phyloP scores from a whole-genome alignment of 64 coral and sea anemone genomes.

The Montipora efflorescens region DNA sequence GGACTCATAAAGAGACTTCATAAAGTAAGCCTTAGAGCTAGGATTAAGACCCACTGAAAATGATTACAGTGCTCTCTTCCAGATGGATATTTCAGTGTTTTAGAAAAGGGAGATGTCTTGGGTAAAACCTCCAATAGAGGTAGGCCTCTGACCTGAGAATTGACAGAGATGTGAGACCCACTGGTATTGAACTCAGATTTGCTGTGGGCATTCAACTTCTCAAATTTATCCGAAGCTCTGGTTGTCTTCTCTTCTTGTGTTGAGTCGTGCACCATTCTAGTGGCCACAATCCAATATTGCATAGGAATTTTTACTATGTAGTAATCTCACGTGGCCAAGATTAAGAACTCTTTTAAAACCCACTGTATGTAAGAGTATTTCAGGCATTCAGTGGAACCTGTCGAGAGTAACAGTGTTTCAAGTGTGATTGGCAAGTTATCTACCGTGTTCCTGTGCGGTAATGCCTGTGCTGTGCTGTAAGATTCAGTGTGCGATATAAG shows the following conservation, averaged over 20 bases:
- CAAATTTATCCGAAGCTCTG: background rate
- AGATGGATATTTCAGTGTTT: no score
- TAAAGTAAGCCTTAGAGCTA: constrained; percentile 64
- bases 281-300: constrained; percentile 73
- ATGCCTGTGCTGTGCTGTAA: background rate
- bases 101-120: no score
- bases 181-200: no score
- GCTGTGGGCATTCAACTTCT: no score
- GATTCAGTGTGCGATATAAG: background rate
- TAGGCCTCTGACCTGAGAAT: no score
- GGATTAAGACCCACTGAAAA: background rate
- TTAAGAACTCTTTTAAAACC: constrained; percentile 66
- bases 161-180: no score
- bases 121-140: no score
- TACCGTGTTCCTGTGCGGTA: background rate
- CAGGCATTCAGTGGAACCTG: constrained; percentile 59
- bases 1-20: constrained; percentile 95
- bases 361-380: constrained; percentile 9
- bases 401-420: constrained; percentile 45
- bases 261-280: no score
- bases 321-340: constrained; percentile 75
- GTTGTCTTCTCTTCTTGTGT: background rate
- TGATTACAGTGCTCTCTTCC: no score
- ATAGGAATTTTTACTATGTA: constrained; percentile 20
- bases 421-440: background rate